These are phyloP conservation scores for Clarias platycephalus DNA, from an alignment of 2,797 vertebrate species.

Conservation along the genomic window DNA sequence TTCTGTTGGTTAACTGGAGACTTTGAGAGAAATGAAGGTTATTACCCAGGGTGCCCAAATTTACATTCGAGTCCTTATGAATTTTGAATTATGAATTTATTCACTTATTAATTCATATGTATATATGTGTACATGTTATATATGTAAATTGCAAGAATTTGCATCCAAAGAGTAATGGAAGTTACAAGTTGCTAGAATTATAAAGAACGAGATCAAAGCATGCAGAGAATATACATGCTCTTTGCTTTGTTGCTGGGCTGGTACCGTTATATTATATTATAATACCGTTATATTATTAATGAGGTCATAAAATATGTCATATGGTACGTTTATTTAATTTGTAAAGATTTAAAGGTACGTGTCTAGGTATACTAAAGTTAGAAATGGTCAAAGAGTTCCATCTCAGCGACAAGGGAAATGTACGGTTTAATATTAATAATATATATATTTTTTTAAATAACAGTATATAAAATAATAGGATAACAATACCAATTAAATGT, in stretches of 20 bases:
- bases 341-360: too few relatives aligned
- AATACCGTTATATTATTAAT: too few relatives aligned
- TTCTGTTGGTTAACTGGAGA: conserved; percentile 55
- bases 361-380: not conserved
- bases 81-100: conserved; percentile 52
- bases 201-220: not conserved
- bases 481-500: not conserved
- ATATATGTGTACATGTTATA: not conserved
- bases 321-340: not conserved
- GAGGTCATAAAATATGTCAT: not conserved
- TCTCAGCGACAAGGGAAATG: not conserved
- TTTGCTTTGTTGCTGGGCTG: not conserved
- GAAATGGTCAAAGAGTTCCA: not conserved
- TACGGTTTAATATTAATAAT: not conserved
- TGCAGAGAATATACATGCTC: not conserved
- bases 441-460: not conserved
- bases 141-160: not conserved
- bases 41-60: not conserved
- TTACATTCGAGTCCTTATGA: not conserved
- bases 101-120: not conserved
- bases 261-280: not conserved
- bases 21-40: not conserved
- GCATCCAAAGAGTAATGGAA: not conserved
- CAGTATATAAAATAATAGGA: not conserved
- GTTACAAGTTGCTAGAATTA: not conserved